phyloP scores from a whole-genome alignment of 2,888 invertebrate species.

The Drosophila birchii region DNA sequence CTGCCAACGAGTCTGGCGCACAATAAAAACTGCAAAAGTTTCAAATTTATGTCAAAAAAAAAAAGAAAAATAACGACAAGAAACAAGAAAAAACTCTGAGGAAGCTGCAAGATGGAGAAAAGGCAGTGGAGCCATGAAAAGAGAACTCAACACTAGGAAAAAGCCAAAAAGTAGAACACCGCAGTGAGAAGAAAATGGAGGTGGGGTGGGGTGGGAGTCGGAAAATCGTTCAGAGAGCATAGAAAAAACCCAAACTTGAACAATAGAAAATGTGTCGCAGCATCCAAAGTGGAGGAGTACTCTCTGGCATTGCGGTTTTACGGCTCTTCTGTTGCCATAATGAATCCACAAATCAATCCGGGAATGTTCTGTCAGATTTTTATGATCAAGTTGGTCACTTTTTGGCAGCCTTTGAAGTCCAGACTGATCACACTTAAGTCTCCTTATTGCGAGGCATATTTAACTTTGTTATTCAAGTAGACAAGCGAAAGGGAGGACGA shows the following conservation, averaged over 20 bases:
- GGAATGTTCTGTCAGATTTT: conserved; percentile 24
- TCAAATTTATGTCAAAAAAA: conserved; percentile 77
- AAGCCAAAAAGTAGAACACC: conserved; percentile 73
- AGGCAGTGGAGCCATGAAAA: conserved; percentile 60
- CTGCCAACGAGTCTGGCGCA: conserved; percentile 75
- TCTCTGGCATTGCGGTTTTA: conserved; percentile 15
- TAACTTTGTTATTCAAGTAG: conserved; percentile 68
- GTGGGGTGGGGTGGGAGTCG: not conserved
- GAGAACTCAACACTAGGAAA: conserved; percentile 66
- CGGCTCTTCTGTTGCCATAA: conserved; percentile 21
- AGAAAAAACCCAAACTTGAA: conserved; percentile 61
- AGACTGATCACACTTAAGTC: conserved; percentile 11
- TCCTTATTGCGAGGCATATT: conserved; percentile 65
- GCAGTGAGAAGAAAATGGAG: conserved; percentile 22
- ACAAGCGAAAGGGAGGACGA: conserved; percentile 7
- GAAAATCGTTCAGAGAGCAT: conserved; percentile 21
- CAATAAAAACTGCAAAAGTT: conserved; percentile 79
- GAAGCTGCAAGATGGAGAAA: conserved; percentile 35
- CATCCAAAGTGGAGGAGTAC: conserved; percentile 39
- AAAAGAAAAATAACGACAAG: conserved; percentile 46
- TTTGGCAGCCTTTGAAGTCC: conserved; percentile 24
- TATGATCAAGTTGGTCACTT: conserved; percentile 47
- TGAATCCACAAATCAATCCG: conserved; percentile 39
- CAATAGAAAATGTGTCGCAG: conserved; percentile 72
- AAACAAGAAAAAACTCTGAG: conserved; percentile 2